Evolutionary conservation across 2,888 invertebrate species (phyloP), one percentile per base, ranked within the genome.

Genomic region (Lithophane ornitopus): DNA sequence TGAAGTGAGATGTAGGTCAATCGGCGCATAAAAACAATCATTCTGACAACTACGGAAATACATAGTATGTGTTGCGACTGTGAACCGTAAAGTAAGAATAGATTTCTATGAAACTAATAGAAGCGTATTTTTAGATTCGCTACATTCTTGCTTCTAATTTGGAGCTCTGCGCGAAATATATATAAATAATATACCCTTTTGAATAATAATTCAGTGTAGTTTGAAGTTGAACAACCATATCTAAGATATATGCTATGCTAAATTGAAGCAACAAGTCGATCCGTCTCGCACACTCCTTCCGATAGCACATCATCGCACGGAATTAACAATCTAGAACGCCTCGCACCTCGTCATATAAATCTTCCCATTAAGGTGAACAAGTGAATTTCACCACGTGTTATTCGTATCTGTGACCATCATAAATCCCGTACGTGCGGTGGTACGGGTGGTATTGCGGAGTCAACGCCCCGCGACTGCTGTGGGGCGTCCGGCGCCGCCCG

Each of bases 301-400:
- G 80, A 85, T 79, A 82, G 74, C 82, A 70, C 77, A 85, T 85
- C 82, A 82, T 79, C 52, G 62, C 74, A 76, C 74, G 85, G 82
- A 87, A 88, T 88, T 84, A 89, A 87, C 86, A 88, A 88, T 85
- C 70, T 66, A 69, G 76, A 59, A 86, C 82, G 67, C 73, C 52
- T 81, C 84, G 80, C 77, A 82, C 76, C 73, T 80, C 70, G 68
- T 69, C 86, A 88, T 88, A 92, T 92, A 90, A 91, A 91, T 91
- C 90, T 88, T 78, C 74, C 88, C 81, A 90, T 89, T 89, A 88
- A 88, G 88, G 90, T 89, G 89, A 91, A 90, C 90, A 89, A 92
- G 90, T 90, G 90, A 91, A 91, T 90, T 91, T 92, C 88, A 82
- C 89, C 91, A 90, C 90, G 91, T 91, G 91, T 90, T 91, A 87